These are phyloP conservation scores for Ophonus ardosiacus DNA, from an alignment of 2,888 invertebrate genomes.

Conservation along the genomic window DNA sequence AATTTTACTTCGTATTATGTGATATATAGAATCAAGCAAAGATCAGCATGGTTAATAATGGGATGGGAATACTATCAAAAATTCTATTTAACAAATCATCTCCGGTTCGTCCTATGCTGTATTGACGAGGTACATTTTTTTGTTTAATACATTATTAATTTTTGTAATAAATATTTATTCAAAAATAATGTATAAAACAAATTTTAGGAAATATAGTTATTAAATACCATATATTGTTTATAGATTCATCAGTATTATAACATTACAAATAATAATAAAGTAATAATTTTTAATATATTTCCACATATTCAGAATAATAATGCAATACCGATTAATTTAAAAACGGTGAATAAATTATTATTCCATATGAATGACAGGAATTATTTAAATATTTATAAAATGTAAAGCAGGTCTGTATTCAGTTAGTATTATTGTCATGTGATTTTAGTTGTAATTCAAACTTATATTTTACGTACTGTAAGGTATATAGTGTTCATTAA, in stretches of 20 bases:
- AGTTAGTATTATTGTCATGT: conserved; percentile 55
- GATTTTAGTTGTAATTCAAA: conserved; percentile 58
- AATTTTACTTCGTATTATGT: too few species aligned
- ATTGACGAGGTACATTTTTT: too few species aligned
- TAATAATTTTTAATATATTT: too few species aligned
- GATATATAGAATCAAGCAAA: too few species aligned
- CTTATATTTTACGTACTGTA: conserved; percentile 57
- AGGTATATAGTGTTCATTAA: conserved; percentile 59
- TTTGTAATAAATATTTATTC: neutral
- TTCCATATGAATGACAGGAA: neutral
- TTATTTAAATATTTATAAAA: neutral
- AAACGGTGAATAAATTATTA: too few species aligned
- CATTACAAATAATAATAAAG: neutral
- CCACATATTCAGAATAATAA: too few species aligned
- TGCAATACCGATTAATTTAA: too few species aligned
- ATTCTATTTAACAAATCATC: too few species aligned
- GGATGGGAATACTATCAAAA: too few species aligned
- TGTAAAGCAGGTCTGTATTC: conserved; percentile 8
- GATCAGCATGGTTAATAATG: too few species aligned
- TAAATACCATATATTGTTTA: neutral
- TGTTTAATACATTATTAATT: too few species aligned
- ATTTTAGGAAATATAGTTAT: neutral
- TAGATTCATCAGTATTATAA: neutral
- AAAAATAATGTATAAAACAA: neutral
- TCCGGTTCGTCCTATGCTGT: too few species aligned